Conservation (phyloP, 2,113 vertebrate genomes). For the Toxostoma redivivum region DNA sequence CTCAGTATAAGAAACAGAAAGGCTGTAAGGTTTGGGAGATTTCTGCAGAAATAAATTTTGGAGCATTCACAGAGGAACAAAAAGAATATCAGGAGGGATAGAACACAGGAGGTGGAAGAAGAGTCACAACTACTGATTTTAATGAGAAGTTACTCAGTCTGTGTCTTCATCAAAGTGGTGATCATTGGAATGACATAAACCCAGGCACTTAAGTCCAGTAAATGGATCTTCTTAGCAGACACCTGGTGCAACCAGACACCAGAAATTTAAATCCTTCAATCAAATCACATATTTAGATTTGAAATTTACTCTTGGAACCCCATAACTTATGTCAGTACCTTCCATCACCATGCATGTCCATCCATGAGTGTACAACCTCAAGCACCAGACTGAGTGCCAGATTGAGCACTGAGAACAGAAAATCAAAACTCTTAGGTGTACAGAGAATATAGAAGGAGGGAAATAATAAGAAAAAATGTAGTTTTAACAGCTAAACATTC, state of each 20-base stretch:
- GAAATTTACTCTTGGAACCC: neutral
- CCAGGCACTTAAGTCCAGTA: neutral
- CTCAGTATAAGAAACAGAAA: neutral
- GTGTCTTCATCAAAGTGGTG: neutral
- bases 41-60: neutral
- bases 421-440: neutral
- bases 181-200: neutral
- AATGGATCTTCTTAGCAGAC: neutral
- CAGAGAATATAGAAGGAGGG: neutral
- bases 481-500: neutral
- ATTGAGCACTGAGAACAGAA: neutral
- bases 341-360: neutral
- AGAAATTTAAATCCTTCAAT: neutral
- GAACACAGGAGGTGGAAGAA: neutral
- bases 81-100: neutral
- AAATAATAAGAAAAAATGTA: neutral
- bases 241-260: no score
- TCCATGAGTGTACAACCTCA: rapidly evolving
- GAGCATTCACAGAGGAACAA: neutral
- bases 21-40: neutral
- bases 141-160: neutral
- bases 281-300: neutral
- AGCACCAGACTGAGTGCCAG: rapidly evolving
- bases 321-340: neutral
- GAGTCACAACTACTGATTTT: neutral